Evolutionary conservation across 1,140 invertebrate genomes (phyloP), one percentile per base, ranked within the genome.

Genomic region (Onthophagus taurus): DNA sequence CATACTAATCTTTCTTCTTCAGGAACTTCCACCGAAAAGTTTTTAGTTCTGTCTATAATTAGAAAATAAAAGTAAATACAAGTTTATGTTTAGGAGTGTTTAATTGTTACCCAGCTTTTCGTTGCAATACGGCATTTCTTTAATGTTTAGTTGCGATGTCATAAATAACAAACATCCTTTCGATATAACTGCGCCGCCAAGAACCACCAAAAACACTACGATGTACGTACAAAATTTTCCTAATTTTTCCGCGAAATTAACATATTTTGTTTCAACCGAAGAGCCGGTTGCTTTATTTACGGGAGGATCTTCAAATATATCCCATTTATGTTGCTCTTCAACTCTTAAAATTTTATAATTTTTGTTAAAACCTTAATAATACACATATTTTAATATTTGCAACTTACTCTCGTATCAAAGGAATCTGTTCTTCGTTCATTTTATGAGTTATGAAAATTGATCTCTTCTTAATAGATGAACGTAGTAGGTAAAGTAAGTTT

Each of bases 161-260:
- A 94, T 92, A 57, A 94, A 85, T 24, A 92, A 74, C 33, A 89
- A 71, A 26, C 81, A 80, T 46, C 81, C 84, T 68, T 93, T 93
- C 44, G 89, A 80, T 39, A 90, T 67, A 31, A 90, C 84, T 13
- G 85, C 85, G 44, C 78, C 77, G 4, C 67, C 75, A 30, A 92
- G 70, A 30, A 93, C 87, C 46, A 90, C 78, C 17, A 82, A 60
- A 63, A 90, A 92, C 38, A 85, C 88, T 51, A 87, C 54, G 4
- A 86, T 61, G 61, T 90, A 89, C 8, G 85, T 82, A 42, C 88
- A 50, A 33, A 89, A 72, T 72, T 91, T 91, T 43, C 88, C 72
- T 42, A 85, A 66, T 62, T 85, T 83, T 20, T 90, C 78, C 26
- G 83, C 85, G 57, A 84, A 71, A 51, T 89, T 83, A 47, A 89